Base-by-base conservation (phyloP, 2,888 invertebrate species). In the Clistopyga incitator region DNA sequence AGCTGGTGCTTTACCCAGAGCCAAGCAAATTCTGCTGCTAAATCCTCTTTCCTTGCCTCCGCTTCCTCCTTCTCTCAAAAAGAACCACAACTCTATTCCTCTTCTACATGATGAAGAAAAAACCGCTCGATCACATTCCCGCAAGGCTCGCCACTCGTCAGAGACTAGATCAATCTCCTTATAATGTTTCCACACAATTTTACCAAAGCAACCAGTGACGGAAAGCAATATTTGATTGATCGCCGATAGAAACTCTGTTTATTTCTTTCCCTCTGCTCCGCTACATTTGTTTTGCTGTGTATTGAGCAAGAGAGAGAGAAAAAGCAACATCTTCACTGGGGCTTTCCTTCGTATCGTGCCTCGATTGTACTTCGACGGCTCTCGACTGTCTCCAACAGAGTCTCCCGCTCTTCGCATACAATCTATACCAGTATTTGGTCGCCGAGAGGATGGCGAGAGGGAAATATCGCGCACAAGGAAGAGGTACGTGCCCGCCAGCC, bases 401-500 rank as follows among this genome's bases (percentile, higher is more conserved):
- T 54, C 56, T 56, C 34, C 10, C 6, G 29, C n/a, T 42, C 8
- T 18, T 67, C 70, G 52, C 42, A 15, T 56, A 42, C 42, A 42
- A 42, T 42, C 42, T 45, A n/a, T 6, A 29, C 29, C 29, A 2
- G 29, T 45, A n/a, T 47, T 18, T 45, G 20, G 38, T 18, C n/a
- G n/a, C 13, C 59, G 59, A 25, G 29, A n/a, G 15, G 29, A n/a
- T 18, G 61, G 61, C 61, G 38, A 38, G 6, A 23, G 61, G 47
- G 23, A 67, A 72, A 75, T 54, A 76, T 29, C 29, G 65, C 15
- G 56, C 2, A 71, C 18, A 59, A 59, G 47, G 29, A 67, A 52
- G 61, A 76, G 59, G 23, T 72, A 82, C 82, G 82, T 75, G 78
- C 65, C 52, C 56, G 54, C 34, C 42, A 50, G 42, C 52, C 61